A percentile compares a stretch with the other conserved stretches of the same genome.
phyloP scores from a whole-genome alignment of 1,140 invertebrate species.

The Anthonomus grandis region DNA sequence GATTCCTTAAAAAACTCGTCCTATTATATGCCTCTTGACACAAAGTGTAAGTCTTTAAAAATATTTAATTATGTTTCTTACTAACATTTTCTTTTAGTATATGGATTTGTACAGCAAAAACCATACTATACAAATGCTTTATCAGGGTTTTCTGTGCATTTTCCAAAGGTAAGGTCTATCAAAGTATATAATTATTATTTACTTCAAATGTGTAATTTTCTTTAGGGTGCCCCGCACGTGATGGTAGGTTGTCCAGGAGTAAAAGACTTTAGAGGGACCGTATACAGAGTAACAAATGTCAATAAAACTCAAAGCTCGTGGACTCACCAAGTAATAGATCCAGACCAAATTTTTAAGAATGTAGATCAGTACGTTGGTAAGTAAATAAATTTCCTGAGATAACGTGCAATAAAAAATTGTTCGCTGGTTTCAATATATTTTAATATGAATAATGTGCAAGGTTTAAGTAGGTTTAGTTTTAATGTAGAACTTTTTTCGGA shows the following conservation, averaged over 20 bases:
- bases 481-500: too few relatives aligned
- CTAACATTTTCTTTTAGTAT: constrained; percentile 3
- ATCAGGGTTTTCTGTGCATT: constrained; percentile 47
- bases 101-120: background rate
- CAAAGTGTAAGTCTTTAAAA: background rate
- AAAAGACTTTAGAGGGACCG: constrained; percentile 47
- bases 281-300: constrained; percentile 30
- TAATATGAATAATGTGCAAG: too few relatives aligned
- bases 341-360: too few relatives aligned
- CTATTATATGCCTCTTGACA: background rate
- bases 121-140: constrained; percentile 30
- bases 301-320: background rate
- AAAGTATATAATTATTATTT: constrained; percentile 8
- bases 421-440: too few relatives aligned
- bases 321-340: constrained; percentile 4
- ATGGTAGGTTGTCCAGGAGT: constrained; percentile 50
- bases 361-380: too few relatives aligned
- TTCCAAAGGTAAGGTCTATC: constrained; percentile 18
- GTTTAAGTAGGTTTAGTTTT: too few relatives aligned
- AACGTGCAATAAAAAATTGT: too few relatives aligned
- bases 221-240: constrained; percentile 32
- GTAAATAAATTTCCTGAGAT: too few relatives aligned
- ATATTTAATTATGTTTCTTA: background rate
- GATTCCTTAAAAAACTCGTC: background rate
- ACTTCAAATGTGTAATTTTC: background rate